These are phyloP conservation scores for Pseudanteris insignis DNA, from an alignment of 2,888 invertebrate genomes.

Conservation along the genomic window DNA sequence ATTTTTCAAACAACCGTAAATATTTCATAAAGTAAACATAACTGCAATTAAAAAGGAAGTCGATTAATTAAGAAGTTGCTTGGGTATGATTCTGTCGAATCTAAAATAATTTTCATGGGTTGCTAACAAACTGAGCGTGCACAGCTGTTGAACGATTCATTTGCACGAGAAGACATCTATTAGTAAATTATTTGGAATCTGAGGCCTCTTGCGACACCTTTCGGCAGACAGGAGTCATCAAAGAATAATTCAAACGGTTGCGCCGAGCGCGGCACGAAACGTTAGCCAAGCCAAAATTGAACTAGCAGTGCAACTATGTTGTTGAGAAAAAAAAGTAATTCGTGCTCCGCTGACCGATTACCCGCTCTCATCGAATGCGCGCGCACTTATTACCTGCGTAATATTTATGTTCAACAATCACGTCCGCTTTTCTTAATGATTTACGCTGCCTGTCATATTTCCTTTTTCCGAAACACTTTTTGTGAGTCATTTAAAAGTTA, in stretches of 20 bases:
- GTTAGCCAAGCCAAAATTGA: conserved; percentile 38
- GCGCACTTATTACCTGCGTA: conserved; percentile 11
- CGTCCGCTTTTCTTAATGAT: conserved; percentile 3
- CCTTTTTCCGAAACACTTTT: no score
- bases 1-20: no score
- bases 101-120: conserved; percentile 16
- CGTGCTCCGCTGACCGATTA: conserved; percentile 19
- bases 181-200: conserved; percentile 57
- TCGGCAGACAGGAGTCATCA: conserved; percentile 38
- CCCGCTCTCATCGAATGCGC: conserved; percentile 11
- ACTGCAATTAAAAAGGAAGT: no score
- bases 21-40: no score
- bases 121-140: conserved; percentile 20
- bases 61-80: no score
- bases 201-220: conserved; percentile 58
- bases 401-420: conserved; percentile 33
- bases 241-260: conserved; percentile 31
- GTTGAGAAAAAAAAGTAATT: conserved; percentile 36
- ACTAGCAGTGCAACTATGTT: conserved; percentile 26
- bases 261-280: conserved; percentile 16
- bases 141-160: conserved; percentile 52
- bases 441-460: conserved; percentile 32
- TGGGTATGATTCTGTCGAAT: conserved; percentile 5
- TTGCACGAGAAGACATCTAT: conserved; percentile 52
- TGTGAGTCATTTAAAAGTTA: no score